phyloP scores from a whole-genome alignment of 2,888 invertebrate species.

The Pammene fasciana region DNA sequence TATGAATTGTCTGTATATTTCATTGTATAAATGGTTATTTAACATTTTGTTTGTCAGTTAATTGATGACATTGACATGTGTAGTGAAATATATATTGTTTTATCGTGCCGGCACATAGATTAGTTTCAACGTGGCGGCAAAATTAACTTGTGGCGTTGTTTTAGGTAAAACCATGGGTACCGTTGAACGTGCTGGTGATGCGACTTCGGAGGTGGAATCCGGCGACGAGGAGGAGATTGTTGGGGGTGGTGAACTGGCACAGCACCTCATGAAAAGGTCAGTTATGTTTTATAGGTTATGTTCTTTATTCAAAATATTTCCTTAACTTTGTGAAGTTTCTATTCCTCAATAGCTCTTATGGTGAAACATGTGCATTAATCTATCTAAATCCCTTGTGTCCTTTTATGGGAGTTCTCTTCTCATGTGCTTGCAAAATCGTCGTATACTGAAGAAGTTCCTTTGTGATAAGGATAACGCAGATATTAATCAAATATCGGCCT shows the following conservation, averaged over 20 bases:
- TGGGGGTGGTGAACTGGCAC: conserved; percentile 78
- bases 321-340: background rate
- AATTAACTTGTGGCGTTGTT: conserved; percentile 57
- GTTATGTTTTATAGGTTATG: conserved; percentile 47
- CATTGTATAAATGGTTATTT: conserved; percentile 43
- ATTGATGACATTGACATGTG: conserved; percentile 42
- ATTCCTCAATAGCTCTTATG: background rate
- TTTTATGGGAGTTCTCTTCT: too few species aligned
- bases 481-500: too few species aligned
- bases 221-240: conserved; percentile 85
- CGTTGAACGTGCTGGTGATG: conserved; percentile 86
- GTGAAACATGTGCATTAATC: background rate
- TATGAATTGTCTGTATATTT: conserved; percentile 44
- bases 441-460: too few species aligned
- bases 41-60: conserved; percentile 38
- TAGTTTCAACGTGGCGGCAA: conserved; percentile 75
- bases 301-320: background rate
- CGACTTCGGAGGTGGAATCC: conserved; percentile 86
- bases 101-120: conserved; percentile 55
- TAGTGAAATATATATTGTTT: conserved; percentile 44
- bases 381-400: too few species aligned
- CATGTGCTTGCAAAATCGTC: too few species aligned
- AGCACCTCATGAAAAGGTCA: conserved; percentile 76
- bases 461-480: too few species aligned
- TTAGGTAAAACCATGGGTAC: conserved; percentile 84